Base-by-base conservation (phyloP, 1,140 invertebrate species). In the Parapsyche elsis region DNA sequence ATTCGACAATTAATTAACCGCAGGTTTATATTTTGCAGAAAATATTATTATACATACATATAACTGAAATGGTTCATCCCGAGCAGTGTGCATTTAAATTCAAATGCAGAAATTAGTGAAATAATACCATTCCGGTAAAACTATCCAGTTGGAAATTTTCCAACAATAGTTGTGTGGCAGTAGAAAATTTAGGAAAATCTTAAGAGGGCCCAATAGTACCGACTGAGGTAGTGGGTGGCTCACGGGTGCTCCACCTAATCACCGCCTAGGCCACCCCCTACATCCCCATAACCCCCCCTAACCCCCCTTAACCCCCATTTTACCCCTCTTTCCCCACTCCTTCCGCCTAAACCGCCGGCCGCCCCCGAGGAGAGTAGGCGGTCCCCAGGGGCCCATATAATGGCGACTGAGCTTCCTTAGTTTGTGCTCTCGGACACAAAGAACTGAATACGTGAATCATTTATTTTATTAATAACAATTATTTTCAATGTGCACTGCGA, bases 371-470 rank as follows among this genome's bases (percentile, higher is more conserved):
- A 49, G 49, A 57, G 44, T 24, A 57, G 53, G 57, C 59, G 57
- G n/a, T 77, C 75, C 75, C 75, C 16, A 19, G 75, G 57, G 75
- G 16, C 45, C 75, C 57, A 77, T 77, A 77, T 77, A 77, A 77
- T 77, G 75, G 75, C 75, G 75, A 77, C 75, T 77, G 75, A 77
- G 75, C 59, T 77, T 77, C 75, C 75, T 77, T 77, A 77, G 53
- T 77, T 64, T 61, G 75, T 59, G 49, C 75, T 77, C 75, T 77
- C 53, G 75, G 75, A 77, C 75, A 77, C 75, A 77, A 77, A 77
- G 75, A 77, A 77, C 75, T 38, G 75, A 77, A 77, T 77, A 67
- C 75, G 59, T 77, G 75, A 77, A 64, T 77, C 75, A 77, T 77
- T 77, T 64, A 67, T 44, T 64, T 61, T 77, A 77, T 77, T 77